phyloP scores from a whole-genome alignment of 2,113 vertebrate species.

The Thamnaconus septentrionalis region DNA sequence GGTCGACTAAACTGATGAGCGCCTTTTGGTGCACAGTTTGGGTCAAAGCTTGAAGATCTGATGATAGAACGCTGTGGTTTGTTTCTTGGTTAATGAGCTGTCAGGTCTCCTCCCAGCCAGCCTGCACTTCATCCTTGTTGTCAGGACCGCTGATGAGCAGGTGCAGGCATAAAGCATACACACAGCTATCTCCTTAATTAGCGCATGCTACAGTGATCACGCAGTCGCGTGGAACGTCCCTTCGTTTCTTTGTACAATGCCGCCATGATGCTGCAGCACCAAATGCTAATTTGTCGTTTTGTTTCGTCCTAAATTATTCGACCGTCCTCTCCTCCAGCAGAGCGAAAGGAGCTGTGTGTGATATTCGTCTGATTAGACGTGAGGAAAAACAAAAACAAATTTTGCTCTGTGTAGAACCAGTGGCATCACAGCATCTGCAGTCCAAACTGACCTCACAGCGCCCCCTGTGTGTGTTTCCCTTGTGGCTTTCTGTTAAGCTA shows the following conservation, averaged over 20 bases:
- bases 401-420: too few relatives aligned
- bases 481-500: too few relatives aligned
- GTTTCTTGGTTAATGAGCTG: conserved; percentile 39
- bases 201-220: conserved; percentile 16
- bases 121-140: conserved; percentile 46
- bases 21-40: too few relatives aligned
- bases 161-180: conserved; percentile 38
- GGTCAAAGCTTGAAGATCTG: too few relatives aligned
- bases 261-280: neutral
- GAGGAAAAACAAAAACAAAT: too few relatives aligned
- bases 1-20: too few relatives aligned
- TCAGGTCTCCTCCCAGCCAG: conserved; percentile 22
- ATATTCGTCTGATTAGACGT: too few relatives aligned
- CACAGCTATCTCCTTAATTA: conserved; percentile 44
- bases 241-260: conserved; percentile 1
- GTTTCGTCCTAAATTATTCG: neutral
- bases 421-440: too few relatives aligned
- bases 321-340: too few relatives aligned
- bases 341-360: too few relatives aligned
- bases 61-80: conserved; percentile 12
- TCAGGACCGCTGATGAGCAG: conserved; percentile 51
- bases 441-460: too few relatives aligned
- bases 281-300: neutral
- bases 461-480: too few relatives aligned
- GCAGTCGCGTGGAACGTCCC: conserved; percentile 20